phyloP scores from a whole-genome alignment of 1,140 invertebrate species.

The Chrysomallon squamiferum region DNA sequence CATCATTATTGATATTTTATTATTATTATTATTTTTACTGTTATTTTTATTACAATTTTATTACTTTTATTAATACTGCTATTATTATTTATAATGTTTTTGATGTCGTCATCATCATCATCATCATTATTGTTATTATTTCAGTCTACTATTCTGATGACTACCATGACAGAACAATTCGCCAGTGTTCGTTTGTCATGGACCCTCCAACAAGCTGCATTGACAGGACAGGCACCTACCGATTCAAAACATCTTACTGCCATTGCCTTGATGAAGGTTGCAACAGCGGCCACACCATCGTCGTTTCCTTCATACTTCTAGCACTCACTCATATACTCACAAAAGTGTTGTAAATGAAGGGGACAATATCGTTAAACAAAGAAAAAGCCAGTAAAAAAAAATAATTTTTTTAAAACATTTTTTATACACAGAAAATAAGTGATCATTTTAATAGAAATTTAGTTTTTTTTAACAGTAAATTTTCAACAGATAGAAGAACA shows the following conservation, averaged over 20 bases:
- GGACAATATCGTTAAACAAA: background rate
- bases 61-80: background rate
- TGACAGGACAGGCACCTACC: constrained; percentile 6
- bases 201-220: background rate
- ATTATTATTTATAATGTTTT: background rate
- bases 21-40: background rate
- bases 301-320: background rate
- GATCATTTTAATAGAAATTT: too few relatives aligned
- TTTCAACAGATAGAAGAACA: too few relatives aligned
- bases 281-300: constrained; percentile 1
- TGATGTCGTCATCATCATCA: too few relatives aligned
- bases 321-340: background rate
- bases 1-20: too few relatives aligned
- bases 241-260: constrained; percentile 13
- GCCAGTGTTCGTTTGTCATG: background rate
- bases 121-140: too few relatives aligned
- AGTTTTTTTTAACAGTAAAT: too few relatives aligned
- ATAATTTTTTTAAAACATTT: too few relatives aligned
- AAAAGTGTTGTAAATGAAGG: too few relatives aligned
- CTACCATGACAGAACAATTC: background rate
- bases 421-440: too few relatives aligned
- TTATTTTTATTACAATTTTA: background rate
- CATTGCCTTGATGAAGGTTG: constrained; percentile 7
- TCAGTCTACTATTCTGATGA: constrained; percentile 2
- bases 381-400: background rate